Evolutionary conservation across 2,113 vertebrate species (phyloP).

Genomic region (Podocnemis expansa): DNA sequence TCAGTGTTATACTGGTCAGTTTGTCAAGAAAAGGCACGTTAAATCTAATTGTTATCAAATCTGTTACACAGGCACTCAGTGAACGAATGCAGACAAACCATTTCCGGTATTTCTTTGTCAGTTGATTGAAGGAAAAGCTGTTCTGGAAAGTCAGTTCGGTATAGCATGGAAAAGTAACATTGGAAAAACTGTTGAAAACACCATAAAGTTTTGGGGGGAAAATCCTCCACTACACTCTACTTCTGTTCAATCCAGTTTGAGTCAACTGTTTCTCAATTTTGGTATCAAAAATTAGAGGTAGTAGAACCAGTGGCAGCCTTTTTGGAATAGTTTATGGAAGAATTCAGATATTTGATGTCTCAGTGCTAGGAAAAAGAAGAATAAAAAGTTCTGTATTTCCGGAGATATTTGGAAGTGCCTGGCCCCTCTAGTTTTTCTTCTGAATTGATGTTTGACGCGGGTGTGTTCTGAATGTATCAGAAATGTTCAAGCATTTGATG

Average conservation of each 20-base stretch:
- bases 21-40: neutral
- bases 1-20: neutral
- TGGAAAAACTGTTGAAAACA: slow-evolving; percentile 20
- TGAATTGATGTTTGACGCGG: neutral
- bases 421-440: neutral
- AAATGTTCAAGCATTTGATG: neutral
- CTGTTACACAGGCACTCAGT: neutral
- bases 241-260: slow-evolving; percentile 27
- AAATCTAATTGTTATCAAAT: neutral
- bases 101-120: neutral
- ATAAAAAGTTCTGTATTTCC: slow-evolving; percentile 1
- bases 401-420: neutral
- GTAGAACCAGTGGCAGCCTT: slow-evolving; percentile 9
- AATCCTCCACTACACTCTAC: neutral
- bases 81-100: fast-evolving
- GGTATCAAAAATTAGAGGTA: neutral
- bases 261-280: slow-evolving; percentile 12
- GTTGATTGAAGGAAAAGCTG: neutral
- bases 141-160: neutral
- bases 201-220: neutral
- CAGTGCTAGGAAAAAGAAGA: slow-evolving; percentile 40
- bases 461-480: neutral
- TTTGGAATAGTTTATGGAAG: slow-evolving; percentile 28
- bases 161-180: neutral
- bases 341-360: slow-evolving; percentile 48